Percentiles rank a stretch among this genome's conserved stretches.
phyloP scores from a whole-genome alignment of 2,888 invertebrate genomes.

The Cerastis rubricosa region DNA sequence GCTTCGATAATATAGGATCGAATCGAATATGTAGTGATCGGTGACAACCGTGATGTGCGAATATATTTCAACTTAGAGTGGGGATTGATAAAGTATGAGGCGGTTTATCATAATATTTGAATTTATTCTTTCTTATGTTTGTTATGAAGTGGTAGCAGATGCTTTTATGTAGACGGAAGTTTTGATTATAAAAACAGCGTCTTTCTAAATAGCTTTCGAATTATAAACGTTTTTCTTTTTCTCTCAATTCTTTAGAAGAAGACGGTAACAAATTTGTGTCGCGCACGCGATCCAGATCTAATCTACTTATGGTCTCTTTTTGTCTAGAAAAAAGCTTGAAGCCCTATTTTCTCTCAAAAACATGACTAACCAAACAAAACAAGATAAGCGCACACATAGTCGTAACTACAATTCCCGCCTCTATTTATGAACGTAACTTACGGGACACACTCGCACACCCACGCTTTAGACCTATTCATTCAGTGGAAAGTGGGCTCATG shows the following conservation, averaged over 20 bases:
- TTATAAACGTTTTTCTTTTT: background rate
- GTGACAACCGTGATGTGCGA: constrained; percentile 46
- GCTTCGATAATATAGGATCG: constrained; percentile 48
- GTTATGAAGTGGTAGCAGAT: too few species aligned
- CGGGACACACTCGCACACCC: constrained; percentile 59
- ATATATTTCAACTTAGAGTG: constrained; percentile 36
- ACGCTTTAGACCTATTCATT: constrained; percentile 76
- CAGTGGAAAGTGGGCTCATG: constrained; percentile 78
- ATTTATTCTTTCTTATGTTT: background rate
- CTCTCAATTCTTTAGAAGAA: background rate
- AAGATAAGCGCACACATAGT: constrained; percentile 20
- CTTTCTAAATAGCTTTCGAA: background rate
- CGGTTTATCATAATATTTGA: constrained; percentile 7
- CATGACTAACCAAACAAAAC: constrained; percentile 30
- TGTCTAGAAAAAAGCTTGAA: background rate
- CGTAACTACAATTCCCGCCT: constrained; percentile 47
- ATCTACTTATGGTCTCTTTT: background rate
- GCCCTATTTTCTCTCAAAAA: background rate
- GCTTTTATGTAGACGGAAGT: background rate
- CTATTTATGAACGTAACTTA: constrained; percentile 67
- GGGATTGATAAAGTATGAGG: constrained; percentile 1
- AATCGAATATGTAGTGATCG: constrained; percentile 60
- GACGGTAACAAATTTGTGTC: background rate
- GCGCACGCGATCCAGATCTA: background rate
- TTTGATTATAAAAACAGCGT: background rate